Percentiles rank a stretch among this genome's conserved stretches.
Conservation (phyloP, 2,113 vertebrate genomes). For the Semicossyphus pulcher region DNA sequence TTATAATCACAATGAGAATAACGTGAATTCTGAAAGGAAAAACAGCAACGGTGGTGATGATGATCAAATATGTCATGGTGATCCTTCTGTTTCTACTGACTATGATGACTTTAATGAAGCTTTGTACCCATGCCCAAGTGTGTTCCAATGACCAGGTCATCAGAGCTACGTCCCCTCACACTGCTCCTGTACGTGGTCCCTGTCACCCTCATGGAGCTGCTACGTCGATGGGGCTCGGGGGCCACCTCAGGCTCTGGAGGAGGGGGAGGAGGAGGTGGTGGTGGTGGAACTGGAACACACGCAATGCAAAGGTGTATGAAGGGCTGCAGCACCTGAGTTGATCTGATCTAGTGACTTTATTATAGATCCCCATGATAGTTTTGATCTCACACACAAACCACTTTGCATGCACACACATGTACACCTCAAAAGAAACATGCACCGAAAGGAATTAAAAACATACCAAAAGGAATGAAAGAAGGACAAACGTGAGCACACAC, state of each 20-base stretch:
- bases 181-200: slow-evolving; percentile 87
- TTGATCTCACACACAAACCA: neutral
- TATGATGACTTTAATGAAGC: slow-evolving; percentile 23
- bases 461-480: neutral
- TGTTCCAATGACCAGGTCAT: slow-evolving; percentile 88
- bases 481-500: slow-evolving; percentile 39
- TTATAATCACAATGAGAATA: slow-evolving; percentile 2
- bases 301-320: slow-evolving; percentile 31
- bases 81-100: neutral
- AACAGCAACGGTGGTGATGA: neutral
- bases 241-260: slow-evolving; percentile 83
- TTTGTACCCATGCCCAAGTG: slow-evolving; percentile 82
- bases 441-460: too few relatives aligned
- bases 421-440: neutral
- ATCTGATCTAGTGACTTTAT: neutral
- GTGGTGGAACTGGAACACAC: slow-evolving; percentile 74
- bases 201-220: slow-evolving; percentile 89
- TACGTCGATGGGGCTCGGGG: slow-evolving; percentile 86
- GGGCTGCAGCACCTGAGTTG: slow-evolving; percentile 9
- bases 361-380: neutral
- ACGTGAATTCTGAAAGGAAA: neutral
- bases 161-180: slow-evolving; percentile 85
- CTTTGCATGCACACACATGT: neutral
- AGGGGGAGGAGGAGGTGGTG: slow-evolving; percentile 76
- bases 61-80: neutral